A percentile compares a stretch with the other conserved stretches of the same genome.
Evolutionary conservation across 2,113 vertebrate genomes (phyloP).

Genomic region (Ammospiza caudacuta): DNA sequence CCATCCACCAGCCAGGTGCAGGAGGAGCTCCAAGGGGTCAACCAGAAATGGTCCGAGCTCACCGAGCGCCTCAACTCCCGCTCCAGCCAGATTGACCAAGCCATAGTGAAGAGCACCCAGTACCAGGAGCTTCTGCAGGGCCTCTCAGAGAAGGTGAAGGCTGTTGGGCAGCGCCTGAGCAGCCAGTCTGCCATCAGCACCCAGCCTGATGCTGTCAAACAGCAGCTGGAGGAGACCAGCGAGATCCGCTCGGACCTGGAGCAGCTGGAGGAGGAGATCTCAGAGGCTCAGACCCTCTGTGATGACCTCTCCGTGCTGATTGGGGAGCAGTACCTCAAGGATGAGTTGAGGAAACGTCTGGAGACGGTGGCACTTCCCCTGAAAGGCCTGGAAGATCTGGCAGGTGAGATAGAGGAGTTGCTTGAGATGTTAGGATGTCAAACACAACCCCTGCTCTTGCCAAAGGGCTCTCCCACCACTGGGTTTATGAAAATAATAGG

Average conservation of each 20-base stretch:
- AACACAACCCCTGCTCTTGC: background rate
- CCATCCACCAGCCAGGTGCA: slow-evolving; percentile 80
- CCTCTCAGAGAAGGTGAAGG: slow-evolving; percentile 84
- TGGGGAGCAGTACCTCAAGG: slow-evolving; percentile 92
- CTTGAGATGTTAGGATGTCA: background rate
- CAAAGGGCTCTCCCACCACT: background rate
- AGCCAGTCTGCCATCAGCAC: slow-evolving; percentile 87
- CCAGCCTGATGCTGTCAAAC: slow-evolving; percentile 90
- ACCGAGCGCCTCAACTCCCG: slow-evolving; percentile 84
- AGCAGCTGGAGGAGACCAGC: slow-evolving; percentile 91
- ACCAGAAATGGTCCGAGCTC: slow-evolving; percentile 88
- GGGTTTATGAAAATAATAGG: background rate
- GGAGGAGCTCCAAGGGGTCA: slow-evolving; percentile 85
- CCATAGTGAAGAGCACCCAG: slow-evolving; percentile 88
- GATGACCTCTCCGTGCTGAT: slow-evolving; percentile 88
- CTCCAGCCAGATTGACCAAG: slow-evolving; percentile 89
- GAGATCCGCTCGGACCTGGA: slow-evolving; percentile 94
- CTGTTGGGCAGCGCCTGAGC: slow-evolving; percentile 84
- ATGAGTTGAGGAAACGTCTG: slow-evolving; percentile 92
- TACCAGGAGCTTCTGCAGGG: slow-evolving; percentile 88
- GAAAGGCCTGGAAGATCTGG: slow-evolving; percentile 90
- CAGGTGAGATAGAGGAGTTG: slow-evolving; percentile 77
- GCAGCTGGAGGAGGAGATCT: slow-evolving; percentile 81
- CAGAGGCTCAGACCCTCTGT: slow-evolving; percentile 86
- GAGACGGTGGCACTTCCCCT: slow-evolving; percentile 88